Percentiles rank a stretch among this genome's conserved stretches.
phyloP scores from a whole-genome alignment of 2,113 vertebrate genomes.

The Microtus oregoni region DNA sequence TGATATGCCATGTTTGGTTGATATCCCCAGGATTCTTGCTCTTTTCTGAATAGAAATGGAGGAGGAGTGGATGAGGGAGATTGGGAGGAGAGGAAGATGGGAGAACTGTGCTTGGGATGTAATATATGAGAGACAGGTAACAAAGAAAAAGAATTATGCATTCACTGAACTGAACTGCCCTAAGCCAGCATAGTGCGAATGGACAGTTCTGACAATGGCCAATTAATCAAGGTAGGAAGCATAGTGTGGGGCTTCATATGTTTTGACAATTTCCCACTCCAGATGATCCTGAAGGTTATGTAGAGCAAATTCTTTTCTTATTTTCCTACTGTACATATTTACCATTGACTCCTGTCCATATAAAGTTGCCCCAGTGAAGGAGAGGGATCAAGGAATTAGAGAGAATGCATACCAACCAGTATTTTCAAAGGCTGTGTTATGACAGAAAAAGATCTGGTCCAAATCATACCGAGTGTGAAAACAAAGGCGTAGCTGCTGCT shows the following conservation, averaged over 20 bases:
- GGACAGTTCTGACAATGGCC: background rate
- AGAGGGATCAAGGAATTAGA: background rate
- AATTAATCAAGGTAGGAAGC: background rate
- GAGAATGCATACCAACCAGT: background rate
- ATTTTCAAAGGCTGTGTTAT: background rate
- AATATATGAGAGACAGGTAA: background rate
- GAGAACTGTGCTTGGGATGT: background rate
- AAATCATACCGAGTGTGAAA: background rate
- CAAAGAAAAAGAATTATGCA: background rate
- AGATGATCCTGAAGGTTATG: background rate
- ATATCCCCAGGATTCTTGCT: background rate
- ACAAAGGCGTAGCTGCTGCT: background rate
- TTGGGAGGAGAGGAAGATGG: background rate
- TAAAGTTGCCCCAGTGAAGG: background rate
- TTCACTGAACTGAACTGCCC: background rate
- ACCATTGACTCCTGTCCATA: background rate
- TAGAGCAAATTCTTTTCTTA: constrained; percentile 23
- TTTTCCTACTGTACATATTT: constrained; percentile 3
- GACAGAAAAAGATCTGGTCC: constrained; percentile 10
- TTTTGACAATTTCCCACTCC: background rate
- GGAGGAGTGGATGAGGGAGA: background rate
- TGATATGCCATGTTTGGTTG: background rate
- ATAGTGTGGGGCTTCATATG: background rate
- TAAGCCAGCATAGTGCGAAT: background rate
- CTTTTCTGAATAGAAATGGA: background rate